Percentiles rank a stretch among this genome's conserved stretches.
These are phyloP conservation scores for Lycocorax pyrrhopterus DNA, from an alignment of 2,113 vertebrate species.

Conservation along the genomic window DNA sequence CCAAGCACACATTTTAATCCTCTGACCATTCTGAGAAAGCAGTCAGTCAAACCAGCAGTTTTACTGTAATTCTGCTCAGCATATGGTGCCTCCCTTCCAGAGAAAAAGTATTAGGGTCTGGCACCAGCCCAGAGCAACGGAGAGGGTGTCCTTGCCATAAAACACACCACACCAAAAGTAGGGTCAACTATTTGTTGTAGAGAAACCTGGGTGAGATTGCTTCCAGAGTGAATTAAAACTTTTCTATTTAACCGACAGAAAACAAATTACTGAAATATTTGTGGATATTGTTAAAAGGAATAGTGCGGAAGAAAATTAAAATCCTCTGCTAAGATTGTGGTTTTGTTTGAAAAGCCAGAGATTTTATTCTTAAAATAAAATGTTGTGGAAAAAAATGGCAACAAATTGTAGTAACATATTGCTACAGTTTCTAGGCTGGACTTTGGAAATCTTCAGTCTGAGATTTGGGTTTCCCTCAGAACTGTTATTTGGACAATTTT, in stretches of 20 bases:
- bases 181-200: background rate
- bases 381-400: background rate
- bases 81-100: background rate
- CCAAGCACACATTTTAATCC: background rate
- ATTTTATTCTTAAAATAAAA: constrained; percentile 9
- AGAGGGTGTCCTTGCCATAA: background rate
- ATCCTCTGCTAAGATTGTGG: constrained; percentile 17
- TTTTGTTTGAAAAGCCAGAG: constrained; percentile 25
- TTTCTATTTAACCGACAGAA: background rate
- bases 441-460: background rate
- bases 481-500: background rate
- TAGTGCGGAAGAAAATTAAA: constrained; percentile 41
- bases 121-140: background rate
- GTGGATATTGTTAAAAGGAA: constrained; percentile 32
- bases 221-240: background rate
- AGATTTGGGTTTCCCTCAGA: background rate
- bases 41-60: background rate
- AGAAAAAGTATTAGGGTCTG: background rate
- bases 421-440: background rate
- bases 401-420: background rate
- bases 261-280: constrained; percentile 39
- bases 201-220: background rate
- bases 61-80: background rate
- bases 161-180: background rate
- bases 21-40: background rate